Percentiles rank a stretch among this genome's conserved stretches.
Conservation (phyloP, 1,140 invertebrate genomes). For the Branchinecta lynchi region DNA sequence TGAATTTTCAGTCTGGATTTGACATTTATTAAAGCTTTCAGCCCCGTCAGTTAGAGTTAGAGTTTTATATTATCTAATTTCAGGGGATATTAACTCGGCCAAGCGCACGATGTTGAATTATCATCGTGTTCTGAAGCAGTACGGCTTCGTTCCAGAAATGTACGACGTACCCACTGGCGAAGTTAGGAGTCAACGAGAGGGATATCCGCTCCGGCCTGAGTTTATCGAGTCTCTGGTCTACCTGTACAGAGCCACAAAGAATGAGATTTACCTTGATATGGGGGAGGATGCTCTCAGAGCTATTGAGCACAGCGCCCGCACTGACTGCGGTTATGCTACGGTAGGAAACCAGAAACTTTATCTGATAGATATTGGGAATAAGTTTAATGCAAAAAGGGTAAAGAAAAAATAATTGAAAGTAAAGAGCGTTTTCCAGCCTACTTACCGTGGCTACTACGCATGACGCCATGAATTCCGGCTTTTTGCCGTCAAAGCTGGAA, state of each 20-base stretch:
- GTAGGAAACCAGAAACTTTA: constrained; percentile 35
- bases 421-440: too few species aligned
- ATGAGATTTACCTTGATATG: constrained; percentile 63
- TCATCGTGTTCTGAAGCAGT: constrained; percentile 87
- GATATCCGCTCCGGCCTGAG: constrained; percentile 90
- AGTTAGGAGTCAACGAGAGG: constrained; percentile 64
- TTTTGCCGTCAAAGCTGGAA: too few species aligned
- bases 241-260: constrained; percentile 78
- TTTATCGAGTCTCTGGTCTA: constrained; percentile 95
- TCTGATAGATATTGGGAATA: too few species aligned
- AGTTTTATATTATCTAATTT: neutral
- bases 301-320: constrained; percentile 75
- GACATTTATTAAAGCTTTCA: too few species aligned
- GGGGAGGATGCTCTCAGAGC: constrained; percentile 75
- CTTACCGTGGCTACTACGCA: too few species aligned
- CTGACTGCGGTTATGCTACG: constrained; percentile 94
- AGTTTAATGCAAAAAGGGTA: too few species aligned
- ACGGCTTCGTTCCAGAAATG: constrained; percentile 93
- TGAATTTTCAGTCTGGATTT: too few species aligned
- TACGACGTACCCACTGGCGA: constrained; percentile 83
- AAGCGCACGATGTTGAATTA: constrained; percentile 90
- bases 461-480: too few species aligned
- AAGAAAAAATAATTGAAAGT: too few species aligned
- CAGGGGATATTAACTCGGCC: constrained; percentile 74
- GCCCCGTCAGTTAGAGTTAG: too few species aligned